These are phyloP conservation scores for Salmo trutta DNA, from an alignment of 2,797 vertebrate genomes.

Conservation along the genomic window DNA sequence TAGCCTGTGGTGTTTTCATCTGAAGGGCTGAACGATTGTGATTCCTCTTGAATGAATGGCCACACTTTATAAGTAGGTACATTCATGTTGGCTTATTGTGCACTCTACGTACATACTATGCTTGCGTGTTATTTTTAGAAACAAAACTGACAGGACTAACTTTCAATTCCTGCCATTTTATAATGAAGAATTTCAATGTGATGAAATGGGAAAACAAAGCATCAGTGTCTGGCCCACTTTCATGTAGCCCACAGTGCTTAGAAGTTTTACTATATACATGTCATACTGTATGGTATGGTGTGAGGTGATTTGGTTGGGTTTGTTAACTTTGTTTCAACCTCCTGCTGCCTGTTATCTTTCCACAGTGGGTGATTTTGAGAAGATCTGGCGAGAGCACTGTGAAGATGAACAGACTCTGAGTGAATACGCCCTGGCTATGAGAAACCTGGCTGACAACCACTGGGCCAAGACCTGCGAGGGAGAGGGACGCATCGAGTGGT, in stretches of 20 bases:
- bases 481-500: constrained; percentile 98
- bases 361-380: constrained; percentile 97
- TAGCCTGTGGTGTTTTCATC: constrained; percentile 18
- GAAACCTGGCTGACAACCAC: constrained; percentile 96
- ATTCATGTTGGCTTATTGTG: constrained; percentile 16
- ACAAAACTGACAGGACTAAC: not conserved
- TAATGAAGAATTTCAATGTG: not conserved
- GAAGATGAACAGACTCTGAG: constrained; percentile 95
- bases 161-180: not conserved
- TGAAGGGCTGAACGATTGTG: not conserved
- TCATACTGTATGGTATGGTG: not conserved
- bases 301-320: not conserved
- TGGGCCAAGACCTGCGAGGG: constrained; percentile 94
- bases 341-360: not conserved
- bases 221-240: not conserved
- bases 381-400: constrained; percentile 98
- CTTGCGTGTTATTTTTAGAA: not conserved
- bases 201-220: not conserved
- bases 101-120: not conserved
- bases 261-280: not conserved
- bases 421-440: constrained; percentile 98
- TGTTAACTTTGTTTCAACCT: not conserved
- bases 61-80: constrained; percentile 51
- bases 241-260: not conserved
- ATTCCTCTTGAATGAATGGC: constrained; percentile 24